phyloP scores from a whole-genome alignment of 2,888 invertebrate genomes.

The Lasioglossum morio region DNA sequence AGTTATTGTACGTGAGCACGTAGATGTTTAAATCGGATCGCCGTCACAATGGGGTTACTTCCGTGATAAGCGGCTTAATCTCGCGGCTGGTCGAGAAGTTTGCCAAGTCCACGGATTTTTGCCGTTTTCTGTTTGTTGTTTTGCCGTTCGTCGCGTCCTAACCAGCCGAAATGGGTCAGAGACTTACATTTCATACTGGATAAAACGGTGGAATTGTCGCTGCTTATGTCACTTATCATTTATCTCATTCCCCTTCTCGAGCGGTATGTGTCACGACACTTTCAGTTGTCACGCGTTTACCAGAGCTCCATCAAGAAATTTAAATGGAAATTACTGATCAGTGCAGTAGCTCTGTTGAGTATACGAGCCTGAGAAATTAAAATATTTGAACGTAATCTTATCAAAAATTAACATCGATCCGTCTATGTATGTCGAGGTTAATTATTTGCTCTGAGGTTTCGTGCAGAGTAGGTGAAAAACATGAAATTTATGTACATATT shows the following conservation, averaged over 20 bases:
- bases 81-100: conserved; percentile 45
- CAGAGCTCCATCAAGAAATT: too few relatives aligned
- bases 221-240: background rate
- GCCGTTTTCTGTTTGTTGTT: conserved; percentile 29
- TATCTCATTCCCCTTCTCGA: background rate
- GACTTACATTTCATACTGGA: background rate
- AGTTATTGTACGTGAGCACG: conserved; percentile 41
- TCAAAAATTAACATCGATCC: too few relatives aligned
- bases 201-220: too few relatives aligned
- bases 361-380: too few relatives aligned
- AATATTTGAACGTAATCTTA: too few relatives aligned
- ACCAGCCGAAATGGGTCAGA: conserved; percentile 34
- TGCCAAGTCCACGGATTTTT: conserved; percentile 48
- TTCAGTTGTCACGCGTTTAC: too few relatives aligned
- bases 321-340: background rate
- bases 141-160: conserved; percentile 10
- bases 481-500: background rate
- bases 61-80: conserved; percentile 57
- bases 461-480: too few relatives aligned
- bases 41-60: conserved; percentile 39
- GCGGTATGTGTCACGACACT: too few relatives aligned
- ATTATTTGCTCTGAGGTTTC: too few relatives aligned
- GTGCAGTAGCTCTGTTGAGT: background rate
- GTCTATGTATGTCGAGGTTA: too few relatives aligned
- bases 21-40: conserved; percentile 51